Conservation (phyloP, 1,140 invertebrate species). For the Diuraphis noxia region DNA sequence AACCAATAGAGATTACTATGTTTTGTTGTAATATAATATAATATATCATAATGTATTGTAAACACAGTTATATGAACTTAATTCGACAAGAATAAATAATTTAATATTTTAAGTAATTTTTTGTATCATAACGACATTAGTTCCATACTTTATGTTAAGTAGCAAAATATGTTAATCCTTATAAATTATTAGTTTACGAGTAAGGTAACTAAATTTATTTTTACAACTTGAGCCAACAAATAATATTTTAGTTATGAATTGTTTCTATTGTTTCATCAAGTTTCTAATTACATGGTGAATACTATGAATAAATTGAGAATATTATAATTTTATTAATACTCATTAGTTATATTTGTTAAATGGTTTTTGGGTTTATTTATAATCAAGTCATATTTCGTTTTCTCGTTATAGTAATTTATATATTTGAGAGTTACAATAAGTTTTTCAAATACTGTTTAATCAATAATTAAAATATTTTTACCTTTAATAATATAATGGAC, state of each 20-base stretch:
- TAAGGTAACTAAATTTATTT: background rate
- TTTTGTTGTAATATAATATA: background rate
- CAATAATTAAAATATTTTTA: background rate
- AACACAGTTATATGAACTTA: background rate
- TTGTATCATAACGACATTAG: background rate
- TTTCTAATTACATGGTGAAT: background rate
- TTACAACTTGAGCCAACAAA: background rate
- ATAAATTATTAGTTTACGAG: background rate
- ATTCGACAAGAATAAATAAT: background rate
- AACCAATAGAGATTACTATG: background rate
- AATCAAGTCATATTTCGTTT: background rate
- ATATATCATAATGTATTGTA: background rate
- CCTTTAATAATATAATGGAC: background rate
- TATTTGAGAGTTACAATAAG: background rate
- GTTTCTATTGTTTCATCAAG: background rate
- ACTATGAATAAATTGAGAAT: background rate
- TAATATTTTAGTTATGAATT: background rate
- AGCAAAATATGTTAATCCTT: conserved; percentile 2
- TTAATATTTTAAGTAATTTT: background rate
- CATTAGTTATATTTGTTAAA: background rate
- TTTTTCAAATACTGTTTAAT: background rate
- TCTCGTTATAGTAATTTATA: background rate
- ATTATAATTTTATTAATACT: background rate
- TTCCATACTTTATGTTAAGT: background rate
- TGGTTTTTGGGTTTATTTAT: background rate